Evolutionary conservation across 2,113 vertebrate genomes (phyloP), one percentile per base, ranked within the genome.

Genomic region (Arvicanthis niloticus): DNA sequence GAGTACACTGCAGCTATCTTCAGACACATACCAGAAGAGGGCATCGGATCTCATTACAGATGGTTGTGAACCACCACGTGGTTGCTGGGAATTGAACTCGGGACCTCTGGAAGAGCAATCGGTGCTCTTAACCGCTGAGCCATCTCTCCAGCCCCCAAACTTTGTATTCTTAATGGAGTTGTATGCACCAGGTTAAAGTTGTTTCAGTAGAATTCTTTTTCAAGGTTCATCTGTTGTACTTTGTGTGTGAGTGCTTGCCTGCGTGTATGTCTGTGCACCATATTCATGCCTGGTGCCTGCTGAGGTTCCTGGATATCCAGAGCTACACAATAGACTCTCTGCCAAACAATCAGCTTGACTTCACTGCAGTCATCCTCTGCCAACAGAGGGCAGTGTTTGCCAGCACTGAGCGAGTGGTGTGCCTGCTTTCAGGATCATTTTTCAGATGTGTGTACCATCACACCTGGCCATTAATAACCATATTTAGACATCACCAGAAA

Each of bases 381-480:
- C 97, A 88, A 45, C 42, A 97, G 97, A 92, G 97, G 97, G 97
- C 97, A 67, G 93, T 96, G 78, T 95, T 84, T 65, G 73, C 37
- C 94, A n/a, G 93, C 60, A 11, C 48, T 22, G 42, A 26, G 48
- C 60, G 17, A 51, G n/a, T 7, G 15, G 26, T 0, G 1, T 6
- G 1, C 0, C 29, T 37, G 53, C 31, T 62, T 37, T n/a, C 37
- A 24, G 7, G 40, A 53, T 76, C 78, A 12, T n/a, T 60, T 91
- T 91, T 88, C 40, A 76, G 37, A 31, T 13, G 10, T 51, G 13
- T 80, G 31, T 53, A 29, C 21, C 72, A 24, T 75, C 21, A 75
- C 9, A 1, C 72, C 72, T 75, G n/a, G n/a, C 67, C 72, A 40
- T 73, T 37, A 72, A 19, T 73, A 73, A 73, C 72, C n/a, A 42